A percentile compares a stretch with the other conserved stretches of the same genome.
Evolutionary conservation across 2,888 invertebrate genomes (phyloP).

Genomic region (Torymus tubicola): DNA sequence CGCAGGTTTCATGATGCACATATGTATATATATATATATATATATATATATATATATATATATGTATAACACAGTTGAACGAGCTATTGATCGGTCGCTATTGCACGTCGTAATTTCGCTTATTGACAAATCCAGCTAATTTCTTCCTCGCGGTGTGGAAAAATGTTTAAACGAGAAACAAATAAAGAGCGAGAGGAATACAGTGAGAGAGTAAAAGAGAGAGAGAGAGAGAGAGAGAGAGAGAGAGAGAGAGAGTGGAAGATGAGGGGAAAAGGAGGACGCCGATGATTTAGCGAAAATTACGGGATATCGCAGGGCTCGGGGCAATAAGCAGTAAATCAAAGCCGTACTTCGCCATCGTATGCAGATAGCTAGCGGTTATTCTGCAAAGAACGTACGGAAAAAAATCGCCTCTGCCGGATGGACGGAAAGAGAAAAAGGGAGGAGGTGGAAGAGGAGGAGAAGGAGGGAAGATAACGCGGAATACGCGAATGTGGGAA

Average conservation of each 20-base stretch:
- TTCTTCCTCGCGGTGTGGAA: conserved; percentile 3
- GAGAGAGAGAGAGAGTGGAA: neutral
- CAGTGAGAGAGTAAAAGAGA: neutral
- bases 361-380: conserved; percentile 51
- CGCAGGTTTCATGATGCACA: too few species aligned
- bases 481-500: conserved; percentile 5
- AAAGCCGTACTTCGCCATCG: conserved; percentile 55
- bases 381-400: conserved; percentile 28
- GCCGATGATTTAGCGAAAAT: conserved; percentile 56
- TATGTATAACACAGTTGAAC: neutral
- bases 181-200: neutral
- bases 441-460: too few species aligned
- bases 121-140: conserved; percentile 26
- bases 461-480: neutral
- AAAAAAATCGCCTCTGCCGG: neutral
- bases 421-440: conserved; percentile 1
- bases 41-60: too few species aligned
- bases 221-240: neutral
- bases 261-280: neutral
- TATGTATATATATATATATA: too few species aligned
- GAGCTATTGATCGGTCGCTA: neutral
- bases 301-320: conserved; percentile 38
- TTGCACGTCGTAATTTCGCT: neutral
- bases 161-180: conserved; percentile 23
- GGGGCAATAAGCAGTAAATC: conserved; percentile 72